A percentile compares a stretch with the other conserved stretches of the same genome.
Conservation (phyloP, 1,140 invertebrate species). For the Wasmannia auropunctata region DNA sequence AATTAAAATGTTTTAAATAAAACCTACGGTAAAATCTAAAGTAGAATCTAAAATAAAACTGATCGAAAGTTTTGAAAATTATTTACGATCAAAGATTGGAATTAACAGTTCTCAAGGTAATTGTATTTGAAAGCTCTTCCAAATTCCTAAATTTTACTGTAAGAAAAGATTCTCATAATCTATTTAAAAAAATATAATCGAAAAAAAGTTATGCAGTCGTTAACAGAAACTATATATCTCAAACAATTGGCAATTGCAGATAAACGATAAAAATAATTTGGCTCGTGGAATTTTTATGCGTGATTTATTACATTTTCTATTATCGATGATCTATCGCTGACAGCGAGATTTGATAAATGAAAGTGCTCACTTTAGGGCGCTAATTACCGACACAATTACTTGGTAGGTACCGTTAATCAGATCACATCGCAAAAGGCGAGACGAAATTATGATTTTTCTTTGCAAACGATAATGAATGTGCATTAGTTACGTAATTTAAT, state of each 20-base stretch:
- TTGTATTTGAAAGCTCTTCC: background rate
- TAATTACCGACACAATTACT: slow-evolving; percentile 43
- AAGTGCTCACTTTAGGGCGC: slow-evolving; percentile 21
- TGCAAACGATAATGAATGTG: background rate
- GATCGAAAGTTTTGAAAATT: background rate
- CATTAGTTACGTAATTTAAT: slow-evolving; percentile 13
- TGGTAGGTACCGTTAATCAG: slow-evolving; percentile 25
- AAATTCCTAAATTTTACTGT: background rate
- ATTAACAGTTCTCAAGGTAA: background rate
- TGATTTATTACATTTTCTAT: slow-evolving; percentile 45
- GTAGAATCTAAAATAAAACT: too few species aligned
- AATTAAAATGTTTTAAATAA: slow-evolving; percentile 7
- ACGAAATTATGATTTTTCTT: slow-evolving; percentile 39
- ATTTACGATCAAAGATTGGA: background rate
- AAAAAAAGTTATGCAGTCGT: background rate
- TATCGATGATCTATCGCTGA: slow-evolving; percentile 26
- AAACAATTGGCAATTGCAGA: background rate
- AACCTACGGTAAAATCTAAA: too few species aligned
- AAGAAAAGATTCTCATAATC: background rate
- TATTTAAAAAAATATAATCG: background rate
- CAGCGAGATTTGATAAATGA: slow-evolving; percentile 39
- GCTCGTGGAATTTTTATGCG: slow-evolving; percentile 2
- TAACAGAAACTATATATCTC: background rate
- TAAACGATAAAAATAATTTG: slow-evolving; percentile 22
- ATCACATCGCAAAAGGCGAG: slow-evolving; percentile 11